Evolutionary conservation across 1,140 invertebrate genomes (phyloP), one percentile per base, ranked within the genome.

Genomic region (Eriosoma lanigerum): DNA sequence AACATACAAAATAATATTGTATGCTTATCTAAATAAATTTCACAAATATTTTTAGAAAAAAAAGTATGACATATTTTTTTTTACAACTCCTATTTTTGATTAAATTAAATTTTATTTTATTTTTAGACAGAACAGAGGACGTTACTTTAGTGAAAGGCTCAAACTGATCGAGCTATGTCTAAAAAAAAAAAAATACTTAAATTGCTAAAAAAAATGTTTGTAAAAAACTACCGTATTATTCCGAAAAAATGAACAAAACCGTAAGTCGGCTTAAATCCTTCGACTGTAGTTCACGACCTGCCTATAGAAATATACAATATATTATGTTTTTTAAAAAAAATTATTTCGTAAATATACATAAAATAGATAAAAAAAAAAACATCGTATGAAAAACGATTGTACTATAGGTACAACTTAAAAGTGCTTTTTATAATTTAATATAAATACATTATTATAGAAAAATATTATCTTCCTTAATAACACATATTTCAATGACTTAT

Each of bases 151-250:
- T n/a, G 52, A 54, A 75, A 54, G 29, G 29, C 70, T 75, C 32
- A 44, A 73, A 38, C 64, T n/a, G 64, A 46, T 68, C 64, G 64
- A 19, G 21, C 32, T 66, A 32, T 66, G 21, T 44, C 32, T 46
- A n/a, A n/a, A n/a, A n/a, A n/a, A 10, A 38, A 12, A n/a, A 38
- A 38, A 1, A 32, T 13, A n/a, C 21, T 38, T 19, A n/a, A 9
- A 64, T 3, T 17, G 26, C 1, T 6, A 60, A 60, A 5, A 62
- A 62, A 10, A 38, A n/a, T n/a, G n/a, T n/a, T n/a, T n/a, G n/a
- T n/a, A 64, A 38, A 32, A 64, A n/a, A 62, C 38, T 64, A 64
- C 10, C 29, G 13, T 21, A 19, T n/a, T n/a, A n/a, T n/a, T n/a
- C 32, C 10, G 17, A 19, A 48, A 48, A 48, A 48, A 48, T 48